Conservation (phyloP, 37 sponge, comb jelly and placozoan genomes). For the Theonella swinhoei region DNA sequence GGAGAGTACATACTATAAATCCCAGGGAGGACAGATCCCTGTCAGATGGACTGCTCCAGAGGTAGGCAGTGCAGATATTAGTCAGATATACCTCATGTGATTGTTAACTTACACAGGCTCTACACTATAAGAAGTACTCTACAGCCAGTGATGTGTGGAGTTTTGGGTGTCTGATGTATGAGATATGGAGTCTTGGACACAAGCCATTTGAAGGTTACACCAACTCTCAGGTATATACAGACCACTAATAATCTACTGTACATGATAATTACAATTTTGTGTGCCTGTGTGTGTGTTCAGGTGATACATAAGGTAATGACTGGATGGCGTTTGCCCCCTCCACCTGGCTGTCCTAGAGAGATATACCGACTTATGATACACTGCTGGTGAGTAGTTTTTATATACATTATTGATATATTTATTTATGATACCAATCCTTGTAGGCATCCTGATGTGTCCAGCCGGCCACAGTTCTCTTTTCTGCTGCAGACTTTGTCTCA, state of each 20-base stretch:
- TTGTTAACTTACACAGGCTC: conserved; percentile 7
- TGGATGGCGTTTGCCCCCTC: neutral
- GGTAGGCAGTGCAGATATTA: too few species aligned
- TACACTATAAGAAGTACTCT: conserved; percentile 51
- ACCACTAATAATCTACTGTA: neutral
- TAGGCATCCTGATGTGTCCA: conserved; percentile 55
- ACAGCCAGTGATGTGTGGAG: conserved; percentile 63
- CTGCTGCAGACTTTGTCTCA: conserved; percentile 24
- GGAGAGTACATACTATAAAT: neutral
- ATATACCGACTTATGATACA: conserved; percentile 15
- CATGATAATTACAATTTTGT: neutral
- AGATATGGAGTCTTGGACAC: conserved; percentile 68
- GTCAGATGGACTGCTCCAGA: conserved; percentile 32
- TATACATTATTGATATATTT: too few species aligned
- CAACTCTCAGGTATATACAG: conserved; percentile 24
- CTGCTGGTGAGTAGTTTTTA: conserved; percentile 24
- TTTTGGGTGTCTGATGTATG: conserved; percentile 44
- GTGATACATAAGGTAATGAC: neutral
- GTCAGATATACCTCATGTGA: neutral
- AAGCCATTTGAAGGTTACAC: conserved; percentile 53
- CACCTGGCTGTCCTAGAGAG: conserved; percentile 11
- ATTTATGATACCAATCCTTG: neutral
- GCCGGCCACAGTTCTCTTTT: conserved; percentile 28
- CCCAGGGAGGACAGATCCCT: conserved; percentile 10
- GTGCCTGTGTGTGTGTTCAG: neutral